phyloP scores from a whole-genome alignment of 2,888 invertebrate species.

The Eupithecia subumbrata region DNA sequence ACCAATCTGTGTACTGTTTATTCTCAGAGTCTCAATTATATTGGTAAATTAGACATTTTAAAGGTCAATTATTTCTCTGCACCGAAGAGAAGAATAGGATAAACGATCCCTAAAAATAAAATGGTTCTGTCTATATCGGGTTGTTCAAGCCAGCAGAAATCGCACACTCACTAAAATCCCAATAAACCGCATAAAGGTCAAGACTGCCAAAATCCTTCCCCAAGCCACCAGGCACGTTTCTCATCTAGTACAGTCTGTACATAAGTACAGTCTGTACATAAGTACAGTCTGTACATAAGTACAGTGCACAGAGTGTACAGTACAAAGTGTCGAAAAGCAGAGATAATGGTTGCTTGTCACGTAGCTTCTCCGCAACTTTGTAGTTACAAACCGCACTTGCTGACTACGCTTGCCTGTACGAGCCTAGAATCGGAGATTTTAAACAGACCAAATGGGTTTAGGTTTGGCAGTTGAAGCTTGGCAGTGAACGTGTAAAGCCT shows the following conservation, averaged over 20 bases:
- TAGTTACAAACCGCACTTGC: slow-evolving; percentile 28
- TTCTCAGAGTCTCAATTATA: background rate
- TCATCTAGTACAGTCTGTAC: slow-evolving; percentile 10
- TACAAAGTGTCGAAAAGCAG: slow-evolving; percentile 25
- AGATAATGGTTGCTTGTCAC: slow-evolving; percentile 32
- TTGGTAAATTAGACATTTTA: background rate
- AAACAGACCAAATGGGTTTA: slow-evolving; percentile 5
- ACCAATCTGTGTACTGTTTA: background rate
- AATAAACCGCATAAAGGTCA: background rate
- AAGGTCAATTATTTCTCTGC: background rate
- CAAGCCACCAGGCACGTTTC: slow-evolving; percentile 8
- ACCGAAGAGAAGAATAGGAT: background rate
- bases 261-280: background rate
- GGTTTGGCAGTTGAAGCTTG: slow-evolving; percentile 2
- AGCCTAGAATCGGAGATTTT: slow-evolving; percentile 8
- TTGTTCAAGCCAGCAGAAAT: background rate
- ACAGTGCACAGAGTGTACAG: slow-evolving; percentile 1
- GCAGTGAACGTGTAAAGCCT: background rate
- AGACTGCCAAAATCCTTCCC: background rate
- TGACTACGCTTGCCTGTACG: slow-evolving; percentile 16
- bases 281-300: slow-evolving; percentile 8
- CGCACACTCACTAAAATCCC: background rate
- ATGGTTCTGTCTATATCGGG: background rate
- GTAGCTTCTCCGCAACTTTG: slow-evolving; percentile 26
- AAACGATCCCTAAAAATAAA: background rate